Percentiles rank a stretch among this genome's conserved stretches.
phyloP scores from a whole-genome alignment of 2,888 invertebrate species.

The Catocala fraxini region DNA sequence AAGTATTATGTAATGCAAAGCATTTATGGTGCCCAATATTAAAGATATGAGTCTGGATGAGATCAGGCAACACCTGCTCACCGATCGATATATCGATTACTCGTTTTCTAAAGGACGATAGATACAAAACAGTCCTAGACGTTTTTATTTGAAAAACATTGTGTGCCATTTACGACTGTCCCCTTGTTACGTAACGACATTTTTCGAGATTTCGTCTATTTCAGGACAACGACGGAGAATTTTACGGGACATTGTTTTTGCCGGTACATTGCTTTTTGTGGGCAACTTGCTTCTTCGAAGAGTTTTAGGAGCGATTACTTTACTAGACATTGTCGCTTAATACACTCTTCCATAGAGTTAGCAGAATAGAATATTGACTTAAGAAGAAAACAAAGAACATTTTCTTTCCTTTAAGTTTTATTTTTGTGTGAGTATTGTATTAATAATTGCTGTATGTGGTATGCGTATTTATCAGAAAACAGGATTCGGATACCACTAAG shows the following conservation, averaged over 20 bases:
- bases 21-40: too few species aligned
- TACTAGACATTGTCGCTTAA: slow-evolving; percentile 4
- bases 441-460: too few species aligned
- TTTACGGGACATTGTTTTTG: slow-evolving; percentile 26
- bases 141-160: slow-evolving; percentile 6
- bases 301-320: slow-evolving; percentile 22
- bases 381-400: too few species aligned
- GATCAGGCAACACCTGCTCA: too few species aligned
- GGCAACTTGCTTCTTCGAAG: slow-evolving; percentile 3
- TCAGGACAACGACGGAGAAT: slow-evolving; percentile 20
- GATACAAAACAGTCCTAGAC: not conserved
- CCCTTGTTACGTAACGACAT: slow-evolving; percentile 16
- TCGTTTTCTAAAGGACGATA: not conserved
- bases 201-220: slow-evolving; percentile 20
- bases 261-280: slow-evolving; percentile 20
- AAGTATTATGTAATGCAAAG: too few species aligned
- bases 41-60: too few species aligned
- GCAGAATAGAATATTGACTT: too few species aligned
- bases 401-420: too few species aligned
- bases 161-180: slow-evolving; percentile 8
- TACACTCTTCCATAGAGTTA: slow-evolving; percentile 2
- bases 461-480: too few species aligned
- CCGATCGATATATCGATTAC: not conserved
- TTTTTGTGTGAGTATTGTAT: too few species aligned
- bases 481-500: too few species aligned